Base-by-base conservation (phyloP, 1,140 invertebrate species). In the Nasonia vitripennis region DNA sequence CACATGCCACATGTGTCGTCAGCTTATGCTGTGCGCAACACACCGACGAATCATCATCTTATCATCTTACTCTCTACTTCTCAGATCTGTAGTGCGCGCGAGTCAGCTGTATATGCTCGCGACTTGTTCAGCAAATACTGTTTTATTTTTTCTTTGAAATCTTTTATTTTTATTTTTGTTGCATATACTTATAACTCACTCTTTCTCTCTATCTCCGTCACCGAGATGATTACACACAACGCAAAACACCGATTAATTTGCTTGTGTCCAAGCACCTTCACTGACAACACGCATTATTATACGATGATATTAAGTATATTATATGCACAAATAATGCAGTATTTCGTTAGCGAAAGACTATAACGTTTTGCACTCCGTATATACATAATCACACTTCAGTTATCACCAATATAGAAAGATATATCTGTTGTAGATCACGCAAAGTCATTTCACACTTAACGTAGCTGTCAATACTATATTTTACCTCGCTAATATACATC, bases 251-350 rank as follows among this genome's bases (percentile, higher is more conserved):
- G 10, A 78, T 34, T 71, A 37, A 37, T 74, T 75, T 51, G 78
- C 78, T 85, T 85, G 78, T 74, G 20, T 67, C 11, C 78, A 80
- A 80, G 70, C 83, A 85, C 70, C 20, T 31, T 85, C 70, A 75
- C 51, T n/a, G 62, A 41, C 68, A 71, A 48, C 48, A 78, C 20
- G 4, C 27, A 27, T 27, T 27, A 27, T 27, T 27, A 27, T 41
- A 77, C 20, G 27, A 55, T 51, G 37, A 70, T 45, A 20, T 55
- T 48, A 14, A 41, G 23, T 55, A n/a, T 27, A 27, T 5, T 75
- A 14, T 79, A 79, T 27, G 31, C 67, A 62, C 83, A 68, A 9
- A 23, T 67, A n/a, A 41, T 67, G 41, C 48, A 80, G 6, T 67
- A 84, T n/a, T 7, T 70, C 7, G 27, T 34, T 79, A 79, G 77